These are phyloP conservation scores for Elachura formosa DNA, from an alignment of 2,113 vertebrate genomes.

Conservation along the genomic window DNA sequence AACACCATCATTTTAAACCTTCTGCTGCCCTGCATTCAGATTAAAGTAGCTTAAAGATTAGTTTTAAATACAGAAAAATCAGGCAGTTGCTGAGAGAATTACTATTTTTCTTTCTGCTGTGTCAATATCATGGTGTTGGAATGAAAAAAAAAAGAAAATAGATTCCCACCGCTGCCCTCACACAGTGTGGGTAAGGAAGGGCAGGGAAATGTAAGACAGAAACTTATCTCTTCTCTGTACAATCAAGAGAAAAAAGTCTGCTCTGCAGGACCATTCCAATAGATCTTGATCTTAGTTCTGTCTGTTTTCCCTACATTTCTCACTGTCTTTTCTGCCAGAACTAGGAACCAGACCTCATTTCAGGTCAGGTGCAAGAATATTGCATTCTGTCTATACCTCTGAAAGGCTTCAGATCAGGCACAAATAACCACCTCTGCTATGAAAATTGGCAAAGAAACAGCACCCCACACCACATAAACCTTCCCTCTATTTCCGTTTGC, in stretches of 20 bases:
- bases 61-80: neutral
- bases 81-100: neutral
- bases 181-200: neutral
- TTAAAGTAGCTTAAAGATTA: neutral
- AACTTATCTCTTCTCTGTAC: neutral
- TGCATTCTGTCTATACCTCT: neutral
- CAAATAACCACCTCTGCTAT: fast-evolving
- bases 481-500: neutral
- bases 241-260: neutral
- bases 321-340: neutral
- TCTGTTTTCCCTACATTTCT: neutral
- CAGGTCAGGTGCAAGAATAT: neutral
- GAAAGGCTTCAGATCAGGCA: neutral
- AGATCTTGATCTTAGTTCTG: neutral
- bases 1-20: neutral
- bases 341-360: neutral
- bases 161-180: neutral
- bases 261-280: neutral
- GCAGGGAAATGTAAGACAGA: neutral
- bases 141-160: neutral
- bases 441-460: neutral
- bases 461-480: neutral
- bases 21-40: neutral
- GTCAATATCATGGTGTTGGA: neutral
- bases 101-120: neutral